Evolutionary conservation across 1,140 invertebrate species (phyloP).

Genomic region (Caenorhabditis elegans): DNA sequence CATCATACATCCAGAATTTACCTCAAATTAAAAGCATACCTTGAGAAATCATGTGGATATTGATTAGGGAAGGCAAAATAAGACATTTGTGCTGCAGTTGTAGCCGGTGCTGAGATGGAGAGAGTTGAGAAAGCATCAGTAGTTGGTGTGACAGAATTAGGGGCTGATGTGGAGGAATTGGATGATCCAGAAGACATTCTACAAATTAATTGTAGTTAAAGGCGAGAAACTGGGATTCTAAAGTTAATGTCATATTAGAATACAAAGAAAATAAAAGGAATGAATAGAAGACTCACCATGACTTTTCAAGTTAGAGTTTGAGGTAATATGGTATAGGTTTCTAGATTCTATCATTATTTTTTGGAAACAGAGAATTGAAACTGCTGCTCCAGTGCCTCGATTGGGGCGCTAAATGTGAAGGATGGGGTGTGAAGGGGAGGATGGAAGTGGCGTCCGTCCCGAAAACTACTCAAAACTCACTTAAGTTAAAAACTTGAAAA

Average conservation of each 20-base stretch:
- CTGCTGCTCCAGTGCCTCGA: slow-evolving; percentile 16
- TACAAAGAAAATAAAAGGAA: too few species aligned
- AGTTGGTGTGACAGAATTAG: not conserved
- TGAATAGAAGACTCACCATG: not conserved
- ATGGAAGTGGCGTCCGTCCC: slow-evolving; percentile 29
- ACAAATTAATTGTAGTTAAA: too few species aligned
- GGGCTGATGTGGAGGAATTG: not conserved
- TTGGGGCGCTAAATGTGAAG: slow-evolving; percentile 27
- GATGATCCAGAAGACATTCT: slow-evolving; percentile 18
- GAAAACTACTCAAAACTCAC: slow-evolving; percentile 38
- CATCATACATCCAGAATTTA: too few species aligned
- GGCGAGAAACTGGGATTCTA: too few species aligned
- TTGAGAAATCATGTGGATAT: not conserved
- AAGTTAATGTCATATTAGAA: too few species aligned
- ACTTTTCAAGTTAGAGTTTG: slow-evolving; percentile 2
- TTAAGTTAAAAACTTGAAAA: slow-evolving; percentile 35
- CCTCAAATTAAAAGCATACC: not conserved
- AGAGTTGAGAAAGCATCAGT: not conserved
- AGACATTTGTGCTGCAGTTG: not conserved
- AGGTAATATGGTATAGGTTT: not conserved
- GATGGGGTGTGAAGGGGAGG: slow-evolving; percentile 31
- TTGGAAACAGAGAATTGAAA: slow-evolving; percentile 12
- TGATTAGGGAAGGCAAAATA: not conserved
- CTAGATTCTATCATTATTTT: not conserved
- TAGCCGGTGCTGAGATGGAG: not conserved